Percentiles rank a stretch among this genome's conserved stretches.
phyloP scores from a whole-genome alignment of 2,113 vertebrate species.

The Apaloderma vittatum region DNA sequence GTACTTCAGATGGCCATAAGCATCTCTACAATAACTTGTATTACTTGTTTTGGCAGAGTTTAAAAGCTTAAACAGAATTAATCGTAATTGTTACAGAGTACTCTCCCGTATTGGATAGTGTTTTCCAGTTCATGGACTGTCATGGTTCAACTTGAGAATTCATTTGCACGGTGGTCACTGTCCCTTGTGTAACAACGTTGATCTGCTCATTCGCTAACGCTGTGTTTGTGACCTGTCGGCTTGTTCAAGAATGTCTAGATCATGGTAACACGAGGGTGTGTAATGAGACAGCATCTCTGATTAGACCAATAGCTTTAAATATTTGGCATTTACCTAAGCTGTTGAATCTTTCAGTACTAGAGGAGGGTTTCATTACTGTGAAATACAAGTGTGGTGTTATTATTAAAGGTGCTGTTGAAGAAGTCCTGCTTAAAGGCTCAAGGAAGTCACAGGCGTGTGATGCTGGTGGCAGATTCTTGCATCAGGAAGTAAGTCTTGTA shows the following conservation, averaged over 20 bases:
- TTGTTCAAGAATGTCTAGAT: background rate
- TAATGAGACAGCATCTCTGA: background rate
- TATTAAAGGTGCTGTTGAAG: background rate
- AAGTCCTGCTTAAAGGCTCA: background rate
- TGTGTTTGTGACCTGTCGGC: background rate
- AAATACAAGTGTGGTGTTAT: background rate
- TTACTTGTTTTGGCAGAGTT: background rate
- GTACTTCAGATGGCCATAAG: background rate
- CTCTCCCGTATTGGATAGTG: background rate
- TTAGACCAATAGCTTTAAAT: background rate
- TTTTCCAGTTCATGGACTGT: background rate
- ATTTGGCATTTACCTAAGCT: background rate
- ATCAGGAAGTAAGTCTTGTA: background rate
- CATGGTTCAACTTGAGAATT: background rate
- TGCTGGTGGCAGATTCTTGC: background rate
- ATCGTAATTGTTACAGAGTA: background rate
- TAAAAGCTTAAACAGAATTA: rapidly evolving
- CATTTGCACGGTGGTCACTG: background rate
- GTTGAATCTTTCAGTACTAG: background rate
- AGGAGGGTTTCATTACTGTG: background rate
- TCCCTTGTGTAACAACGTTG: background rate
- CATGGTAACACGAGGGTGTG: background rate
- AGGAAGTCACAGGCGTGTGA: background rate
- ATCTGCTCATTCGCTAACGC: background rate
- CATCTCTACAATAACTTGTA: background rate